phyloP scores from a whole-genome alignment of 2,797 vertebrate species.

The Semaprochilodus insignis region DNA sequence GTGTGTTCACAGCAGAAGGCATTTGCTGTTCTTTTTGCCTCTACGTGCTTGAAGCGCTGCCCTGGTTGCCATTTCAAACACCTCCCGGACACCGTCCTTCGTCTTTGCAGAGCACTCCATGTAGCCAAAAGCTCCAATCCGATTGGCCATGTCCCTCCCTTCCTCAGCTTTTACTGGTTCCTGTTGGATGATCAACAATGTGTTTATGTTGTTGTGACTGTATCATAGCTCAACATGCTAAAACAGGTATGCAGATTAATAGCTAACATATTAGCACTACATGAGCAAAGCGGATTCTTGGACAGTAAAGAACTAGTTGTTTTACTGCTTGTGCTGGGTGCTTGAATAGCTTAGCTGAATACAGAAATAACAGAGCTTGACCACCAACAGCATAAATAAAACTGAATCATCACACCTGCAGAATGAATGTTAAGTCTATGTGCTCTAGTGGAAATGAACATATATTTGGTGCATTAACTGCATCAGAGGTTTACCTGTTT shows the following conservation, averaged over 20 bases:
- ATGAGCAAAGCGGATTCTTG: not conserved
- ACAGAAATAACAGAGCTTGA: not conserved
- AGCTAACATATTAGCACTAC: not conserved
- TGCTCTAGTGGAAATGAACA: not conserved
- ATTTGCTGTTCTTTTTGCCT: conserved; percentile 93
- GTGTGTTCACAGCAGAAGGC: conserved; percentile 88
- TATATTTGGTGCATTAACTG: not conserved
- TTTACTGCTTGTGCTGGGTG: not conserved
- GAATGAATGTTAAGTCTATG: not conserved
- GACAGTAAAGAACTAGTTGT: not conserved
- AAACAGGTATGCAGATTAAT: too few relatives aligned
- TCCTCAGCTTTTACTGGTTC: conserved; percentile 97
- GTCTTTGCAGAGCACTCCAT: conserved; percentile 99
- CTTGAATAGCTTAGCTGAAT: not conserved
- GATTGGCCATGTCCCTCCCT: conserved; percentile 93
- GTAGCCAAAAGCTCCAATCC: conserved; percentile 94
- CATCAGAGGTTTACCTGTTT: conserved; percentile 85
- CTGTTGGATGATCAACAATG: conserved; percentile 69
- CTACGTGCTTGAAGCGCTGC: conserved; percentile 96
- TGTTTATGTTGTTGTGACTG: not conserved
- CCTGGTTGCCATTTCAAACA: conserved; percentile 99
- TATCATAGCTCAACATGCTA: not conserved
- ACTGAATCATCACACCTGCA: not conserved
- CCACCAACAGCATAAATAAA: not conserved
- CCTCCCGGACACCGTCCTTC: conserved; percentile 97